Conservation (phyloP, 2,113 vertebrate species). For the Brachypteracias leptosomus region DNA sequence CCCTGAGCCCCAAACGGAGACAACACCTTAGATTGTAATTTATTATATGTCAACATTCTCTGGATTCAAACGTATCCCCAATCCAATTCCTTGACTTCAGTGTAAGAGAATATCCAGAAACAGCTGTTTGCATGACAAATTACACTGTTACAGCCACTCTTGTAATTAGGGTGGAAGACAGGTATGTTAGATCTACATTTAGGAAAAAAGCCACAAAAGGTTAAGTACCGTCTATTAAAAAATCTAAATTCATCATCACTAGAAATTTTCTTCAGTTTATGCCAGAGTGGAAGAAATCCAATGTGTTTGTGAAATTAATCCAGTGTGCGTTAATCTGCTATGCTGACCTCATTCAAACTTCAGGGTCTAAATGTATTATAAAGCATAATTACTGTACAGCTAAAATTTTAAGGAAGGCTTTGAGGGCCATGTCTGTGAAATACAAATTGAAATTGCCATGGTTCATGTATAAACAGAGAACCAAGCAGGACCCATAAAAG, state of each 20-base stretch:
- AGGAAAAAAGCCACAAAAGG: constrained; percentile 35
- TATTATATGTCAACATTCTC: not conserved
- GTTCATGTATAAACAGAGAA: constrained; percentile 49
- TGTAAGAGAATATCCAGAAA: constrained; percentile 8
- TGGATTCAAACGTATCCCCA: not conserved
- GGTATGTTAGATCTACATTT: constrained; percentile 12
- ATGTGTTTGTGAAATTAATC: constrained; percentile 46
- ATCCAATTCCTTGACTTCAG: not conserved
- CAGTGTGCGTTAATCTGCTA: constrained; percentile 24
- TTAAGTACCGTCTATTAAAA: constrained; percentile 73
- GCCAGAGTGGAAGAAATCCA: constrained; percentile 38
- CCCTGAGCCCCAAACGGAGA: no score
- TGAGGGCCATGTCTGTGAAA: constrained; percentile 32
- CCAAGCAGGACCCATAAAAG: not conserved
- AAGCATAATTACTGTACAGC: constrained; percentile 66
- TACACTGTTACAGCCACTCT: constrained; percentile 8
- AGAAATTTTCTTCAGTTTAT: constrained; percentile 37
- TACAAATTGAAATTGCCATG: constrained; percentile 48
- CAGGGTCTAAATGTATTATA: constrained; percentile 57
- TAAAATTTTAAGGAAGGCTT: constrained; percentile 60
- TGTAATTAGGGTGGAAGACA: constrained; percentile 57
- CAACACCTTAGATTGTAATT: not conserved
- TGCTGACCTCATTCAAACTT: constrained; percentile 40
- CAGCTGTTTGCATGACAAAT: constrained; percentile 54
- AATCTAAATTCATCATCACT: constrained; percentile 65